phyloP scores from a whole-genome alignment of 2,113 vertebrate genomes.

The Macrotus californicus region DNA sequence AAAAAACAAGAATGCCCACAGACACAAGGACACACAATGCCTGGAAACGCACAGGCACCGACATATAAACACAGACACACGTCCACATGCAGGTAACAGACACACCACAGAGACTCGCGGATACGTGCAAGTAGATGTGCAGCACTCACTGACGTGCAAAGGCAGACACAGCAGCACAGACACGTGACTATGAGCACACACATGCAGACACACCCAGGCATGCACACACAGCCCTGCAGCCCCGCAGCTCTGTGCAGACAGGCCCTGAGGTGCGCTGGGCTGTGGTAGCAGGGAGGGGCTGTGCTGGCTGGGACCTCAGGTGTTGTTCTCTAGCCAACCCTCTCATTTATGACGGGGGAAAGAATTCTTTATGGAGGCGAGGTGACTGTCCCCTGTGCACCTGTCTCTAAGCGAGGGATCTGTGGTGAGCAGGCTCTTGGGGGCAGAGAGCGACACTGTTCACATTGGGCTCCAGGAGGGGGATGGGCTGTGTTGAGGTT shows the following conservation, averaged over 20 bases:
- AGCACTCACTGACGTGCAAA: neutral
- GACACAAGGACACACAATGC: neutral
- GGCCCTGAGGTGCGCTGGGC: neutral
- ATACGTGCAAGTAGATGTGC: neutral
- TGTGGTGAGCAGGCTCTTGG: neutral
- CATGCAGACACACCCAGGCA: neutral
- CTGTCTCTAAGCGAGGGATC: neutral
- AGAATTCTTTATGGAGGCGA: neutral
- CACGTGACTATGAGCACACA: rapidly evolving
- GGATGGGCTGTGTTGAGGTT: neutral
- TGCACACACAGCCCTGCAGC: neutral
- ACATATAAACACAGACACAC: neutral
- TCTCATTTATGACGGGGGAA: neutral
- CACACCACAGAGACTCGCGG: neutral
- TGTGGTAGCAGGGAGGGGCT: neutral
- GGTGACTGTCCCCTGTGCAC: neutral
- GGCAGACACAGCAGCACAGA: neutral
- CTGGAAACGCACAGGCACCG: neutral
- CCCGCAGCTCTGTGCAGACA: neutral
- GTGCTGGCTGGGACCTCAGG: too few relatives aligned
- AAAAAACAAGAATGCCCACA: neutral
- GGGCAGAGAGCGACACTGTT: neutral
- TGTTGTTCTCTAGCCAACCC: neutral
- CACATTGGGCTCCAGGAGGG: neutral
- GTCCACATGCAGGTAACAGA: neutral